A percentile compares a stretch with the other conserved stretches of the same genome.
These are phyloP conservation scores for Lophotriccus pileatus DNA, from an alignment of 2,797 vertebrate genomes.

Conservation along the genomic window DNA sequence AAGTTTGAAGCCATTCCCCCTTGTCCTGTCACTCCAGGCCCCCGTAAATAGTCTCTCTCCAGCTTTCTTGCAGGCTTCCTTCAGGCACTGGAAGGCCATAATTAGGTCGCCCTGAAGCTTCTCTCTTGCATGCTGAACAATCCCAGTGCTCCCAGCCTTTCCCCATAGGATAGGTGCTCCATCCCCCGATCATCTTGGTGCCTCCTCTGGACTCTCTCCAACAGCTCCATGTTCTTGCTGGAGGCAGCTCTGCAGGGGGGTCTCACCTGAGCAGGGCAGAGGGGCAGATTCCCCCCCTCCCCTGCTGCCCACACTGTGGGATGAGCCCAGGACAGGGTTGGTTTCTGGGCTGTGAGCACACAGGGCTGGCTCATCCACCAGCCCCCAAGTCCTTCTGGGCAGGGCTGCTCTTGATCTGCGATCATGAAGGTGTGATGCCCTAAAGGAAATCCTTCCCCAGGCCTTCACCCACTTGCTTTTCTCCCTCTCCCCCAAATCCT, in stretches of 20 bases:
- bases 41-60: background rate
- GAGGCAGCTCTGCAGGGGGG: background rate
- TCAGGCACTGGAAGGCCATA: background rate
- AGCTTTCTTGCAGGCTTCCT: background rate
- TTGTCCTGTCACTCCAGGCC: background rate
- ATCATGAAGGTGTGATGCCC: background rate
- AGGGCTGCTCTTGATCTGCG: fast-evolving
- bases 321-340: background rate
- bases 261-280: background rate
- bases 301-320: background rate
- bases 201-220: background rate
- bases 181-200: background rate
- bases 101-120: background rate
- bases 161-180: background rate
- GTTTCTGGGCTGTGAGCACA: background rate
- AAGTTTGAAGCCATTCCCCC: background rate
- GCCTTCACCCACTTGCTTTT: background rate
- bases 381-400: background rate
- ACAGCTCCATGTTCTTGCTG: fast-evolving
- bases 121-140: background rate
- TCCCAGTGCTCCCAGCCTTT: background rate
- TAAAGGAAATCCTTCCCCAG: background rate
- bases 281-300: fast-evolving
- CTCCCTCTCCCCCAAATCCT: background rate
- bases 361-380: background rate